Base-by-base conservation (phyloP, 2,797 vertebrate genomes). In the Ataeniobius toweri region DNA sequence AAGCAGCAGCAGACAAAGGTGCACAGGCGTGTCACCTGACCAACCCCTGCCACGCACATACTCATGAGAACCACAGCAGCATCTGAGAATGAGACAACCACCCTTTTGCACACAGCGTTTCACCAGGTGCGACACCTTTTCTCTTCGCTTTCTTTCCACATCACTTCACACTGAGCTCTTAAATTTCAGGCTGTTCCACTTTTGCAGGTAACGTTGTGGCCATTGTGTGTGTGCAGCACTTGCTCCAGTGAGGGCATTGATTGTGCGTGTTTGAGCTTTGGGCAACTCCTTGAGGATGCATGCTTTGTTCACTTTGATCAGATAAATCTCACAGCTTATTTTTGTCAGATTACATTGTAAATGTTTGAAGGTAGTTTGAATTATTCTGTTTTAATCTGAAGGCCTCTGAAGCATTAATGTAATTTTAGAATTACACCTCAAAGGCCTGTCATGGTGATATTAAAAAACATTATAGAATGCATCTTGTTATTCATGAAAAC, bases 61-160 rank as follows among this genome's bases (percentile, higher is more conserved):
- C 89, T 88, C 88, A 76, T 83, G 91, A 91, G 93, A 93, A 93
- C 89, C 81, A 24, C 71, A 85, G 85, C 84, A 84, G 87, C 74
- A 12, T 72, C 88, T 86, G 82, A 90, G 88, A 93, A 89, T 76
- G 81, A 81, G 80, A 79, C 79, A 28, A 14, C 67, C 82, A 80
- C 55, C 41, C 61, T 78, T 81, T 85, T 76, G 84, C 82, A 41
- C 86, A 74, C 83, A 77, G 79, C 76, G 80, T 89, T 89, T 87
- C 91, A 90, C 91, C 95, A 95, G 95, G 95, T 95, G 95, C 92
- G 94, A 94, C 88, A 92, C 73, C 85, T 76, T 89, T 88, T 91
- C 92, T 92, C 87, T 86, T 83, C 61, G 18, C 85, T 82, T 88
- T 90, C 83, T 51, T 96, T 94, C 93, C 94, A 91, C 95, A 80